These are phyloP conservation scores for Brachymystax lenok DNA, from an alignment of 2,797 vertebrate species.

Conservation along the genomic window DNA sequence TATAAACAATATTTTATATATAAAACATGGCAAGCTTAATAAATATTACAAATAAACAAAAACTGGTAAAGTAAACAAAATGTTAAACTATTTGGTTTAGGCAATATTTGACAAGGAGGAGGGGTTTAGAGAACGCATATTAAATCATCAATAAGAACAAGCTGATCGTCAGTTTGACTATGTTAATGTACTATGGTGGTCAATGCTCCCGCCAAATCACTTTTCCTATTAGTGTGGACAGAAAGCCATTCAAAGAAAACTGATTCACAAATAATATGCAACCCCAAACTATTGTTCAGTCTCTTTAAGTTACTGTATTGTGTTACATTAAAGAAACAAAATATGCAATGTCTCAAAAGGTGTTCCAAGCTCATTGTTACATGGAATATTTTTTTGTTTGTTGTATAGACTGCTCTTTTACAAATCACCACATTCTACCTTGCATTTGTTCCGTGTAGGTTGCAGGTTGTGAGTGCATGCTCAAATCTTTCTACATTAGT, in stretches of 20 bases:
- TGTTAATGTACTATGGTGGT: conserved; percentile 31
- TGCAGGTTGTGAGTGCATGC: conserved; percentile 15
- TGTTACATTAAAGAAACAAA: conserved; percentile 21
- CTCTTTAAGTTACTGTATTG: conserved; percentile 7
- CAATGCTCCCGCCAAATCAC: not conserved
- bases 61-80: conserved; percentile 66
- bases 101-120: conserved; percentile 52
- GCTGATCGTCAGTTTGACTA: conserved; percentile 37
- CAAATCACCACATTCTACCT: not conserved
- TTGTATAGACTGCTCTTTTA: not conserved
- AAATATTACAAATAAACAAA: conserved; percentile 79
- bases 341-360: conserved; percentile 29
- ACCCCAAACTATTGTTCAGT: conserved; percentile 44
- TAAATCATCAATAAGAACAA: conserved; percentile 46
- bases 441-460: conserved; percentile 8
- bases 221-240: conserved; percentile 10
- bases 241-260: conserved; percentile 33
- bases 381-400: conserved; percentile 13
- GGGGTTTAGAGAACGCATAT: conserved; percentile 28
- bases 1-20: conserved; percentile 78
- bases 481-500: conserved; percentile 34
- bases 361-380: conserved; percentile 12
- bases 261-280: conserved; percentile 45
- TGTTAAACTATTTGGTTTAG: conserved; percentile 70
- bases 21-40: conserved; percentile 79